A percentile compares a stretch with the other conserved stretches of the same genome.
Evolutionary conservation across 2,797 vertebrate genomes (phyloP).

Genomic region (Sparidentex hasta): DNA sequence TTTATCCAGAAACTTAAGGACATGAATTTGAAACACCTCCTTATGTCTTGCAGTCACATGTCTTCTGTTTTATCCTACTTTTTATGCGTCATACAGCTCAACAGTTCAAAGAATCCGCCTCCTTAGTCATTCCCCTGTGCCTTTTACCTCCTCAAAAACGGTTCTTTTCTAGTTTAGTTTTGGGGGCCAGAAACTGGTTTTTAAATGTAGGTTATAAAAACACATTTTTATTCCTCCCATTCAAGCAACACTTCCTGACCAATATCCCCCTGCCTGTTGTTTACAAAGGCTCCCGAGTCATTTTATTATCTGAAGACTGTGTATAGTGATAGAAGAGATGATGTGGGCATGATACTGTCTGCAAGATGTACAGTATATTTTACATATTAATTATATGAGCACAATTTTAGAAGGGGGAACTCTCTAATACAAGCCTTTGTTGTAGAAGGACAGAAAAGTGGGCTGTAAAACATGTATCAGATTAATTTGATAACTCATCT

Average conservation of each 20-base stretch:
- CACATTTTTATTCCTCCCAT: slow-evolving; percentile 39
- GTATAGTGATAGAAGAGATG: slow-evolving; percentile 28
- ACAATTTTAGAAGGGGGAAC: slow-evolving; percentile 47
- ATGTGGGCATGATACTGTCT: slow-evolving; percentile 25
- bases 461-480: neutral
- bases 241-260: slow-evolving; percentile 23
- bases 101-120: slow-evolving; percentile 16
- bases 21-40: slow-evolving; percentile 29
- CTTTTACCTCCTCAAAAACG: slow-evolving; percentile 57
- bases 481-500: slow-evolving; percentile 22
- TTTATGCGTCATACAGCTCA: slow-evolving; percentile 18
- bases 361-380: slow-evolving; percentile 54
- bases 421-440: slow-evolving; percentile 25
- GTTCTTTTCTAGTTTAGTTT: slow-evolving; percentile 32
- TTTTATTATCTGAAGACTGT: slow-evolving; percentile 46
- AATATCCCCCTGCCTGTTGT: slow-evolving; percentile 37
- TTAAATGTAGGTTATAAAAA: slow-evolving; percentile 13
- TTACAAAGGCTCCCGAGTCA: slow-evolving; percentile 46
- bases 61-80: slow-evolving; percentile 9
- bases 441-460: slow-evolving; percentile 9
- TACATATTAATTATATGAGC: slow-evolving; percentile 56
- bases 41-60: slow-evolving; percentile 8
- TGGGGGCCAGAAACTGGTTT: slow-evolving; percentile 49
- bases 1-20: slow-evolving; percentile 25
- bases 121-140: slow-evolving; percentile 67